Percentiles rank a stretch among this genome's conserved stretches.
These are phyloP conservation scores for Apostichopus leukothele DNA, from an alignment of 53 echinoderm and acorn worm species.

Conservation along the genomic window DNA sequence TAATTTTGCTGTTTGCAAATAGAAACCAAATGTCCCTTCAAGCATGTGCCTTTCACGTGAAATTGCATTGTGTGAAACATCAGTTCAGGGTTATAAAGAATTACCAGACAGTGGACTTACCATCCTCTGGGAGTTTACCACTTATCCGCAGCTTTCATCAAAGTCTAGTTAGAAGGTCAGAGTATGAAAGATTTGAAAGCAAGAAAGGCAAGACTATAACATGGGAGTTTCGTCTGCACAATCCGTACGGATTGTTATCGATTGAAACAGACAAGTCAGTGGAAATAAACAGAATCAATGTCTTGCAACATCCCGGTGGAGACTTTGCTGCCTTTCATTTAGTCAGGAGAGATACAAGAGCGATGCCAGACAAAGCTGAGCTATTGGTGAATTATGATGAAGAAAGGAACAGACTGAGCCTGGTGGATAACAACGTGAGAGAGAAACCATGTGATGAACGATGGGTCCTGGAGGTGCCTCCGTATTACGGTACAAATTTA, in stretches of 20 bases:
- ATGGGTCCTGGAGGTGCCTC: slow-evolving; percentile 59
- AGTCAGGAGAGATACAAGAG: background rate
- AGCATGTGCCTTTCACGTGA: no score
- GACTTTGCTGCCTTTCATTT: slow-evolving; percentile 29
- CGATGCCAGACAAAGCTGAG: background rate
- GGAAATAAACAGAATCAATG: slow-evolving; percentile 18
- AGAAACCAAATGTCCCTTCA: no score
- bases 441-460: background rate
- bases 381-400: slow-evolving; percentile 5
- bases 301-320: slow-evolving; percentile 18
- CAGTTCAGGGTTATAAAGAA: no score
- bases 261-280: background rate
- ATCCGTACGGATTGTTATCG: slow-evolving; percentile 14
- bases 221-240: slow-evolving; percentile 27
- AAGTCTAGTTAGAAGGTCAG: background rate
- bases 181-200: background rate
- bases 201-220: background rate
- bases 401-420: background rate
- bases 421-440: slow-evolving; percentile 15
- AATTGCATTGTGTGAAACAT: no score
- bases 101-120: no score
- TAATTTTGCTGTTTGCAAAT: no score
- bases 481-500: slow-evolving; percentile 49
- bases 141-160: background rate
- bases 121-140: background rate